These are phyloP conservation scores for Ondatra zibethicus DNA, from an alignment of 2,113 vertebrate species.

Conservation along the genomic window DNA sequence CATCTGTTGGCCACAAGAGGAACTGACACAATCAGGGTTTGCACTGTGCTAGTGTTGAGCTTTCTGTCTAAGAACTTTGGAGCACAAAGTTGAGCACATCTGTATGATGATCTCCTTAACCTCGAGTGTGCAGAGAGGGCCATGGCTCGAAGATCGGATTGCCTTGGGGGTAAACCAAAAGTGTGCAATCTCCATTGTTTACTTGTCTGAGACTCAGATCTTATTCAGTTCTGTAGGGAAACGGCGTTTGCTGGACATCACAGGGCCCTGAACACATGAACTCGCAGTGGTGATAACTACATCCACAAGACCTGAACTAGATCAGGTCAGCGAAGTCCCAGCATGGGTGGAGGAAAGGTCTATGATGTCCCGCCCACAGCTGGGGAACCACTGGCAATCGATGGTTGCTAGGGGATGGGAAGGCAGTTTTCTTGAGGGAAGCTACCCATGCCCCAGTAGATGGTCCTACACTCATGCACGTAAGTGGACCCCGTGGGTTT, in stretches of 20 bases:
- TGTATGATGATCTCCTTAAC: background rate
- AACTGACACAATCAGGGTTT: background rate
- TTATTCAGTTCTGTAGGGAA: background rate
- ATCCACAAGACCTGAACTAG: background rate
- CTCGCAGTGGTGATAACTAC: too few species aligned
- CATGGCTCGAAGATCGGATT: background rate
- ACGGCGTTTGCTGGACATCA: background rate
- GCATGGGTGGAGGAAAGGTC: background rate
- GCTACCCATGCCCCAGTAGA: background rate
- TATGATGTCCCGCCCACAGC: background rate
- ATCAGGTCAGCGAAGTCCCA: background rate
- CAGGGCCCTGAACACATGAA: too few species aligned
- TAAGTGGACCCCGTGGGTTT: background rate
- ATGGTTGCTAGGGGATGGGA: too few species aligned
- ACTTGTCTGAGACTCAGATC: background rate
- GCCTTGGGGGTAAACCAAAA: background rate
- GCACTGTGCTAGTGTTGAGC: background rate
- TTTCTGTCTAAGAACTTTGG: background rate
- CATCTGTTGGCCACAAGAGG: constrained; percentile 30
- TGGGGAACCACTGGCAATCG: background rate
- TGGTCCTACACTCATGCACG: background rate
- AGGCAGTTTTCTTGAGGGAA: background rate
- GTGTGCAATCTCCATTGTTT: background rate
- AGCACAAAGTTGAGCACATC: background rate
- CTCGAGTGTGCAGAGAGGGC: background rate